Percentiles rank a stretch among this genome's conserved stretches.
These are phyloP conservation scores for Drosophila rubida DNA, from an alignment of 2,888 invertebrate genomes.

Conservation along the genomic window DNA sequence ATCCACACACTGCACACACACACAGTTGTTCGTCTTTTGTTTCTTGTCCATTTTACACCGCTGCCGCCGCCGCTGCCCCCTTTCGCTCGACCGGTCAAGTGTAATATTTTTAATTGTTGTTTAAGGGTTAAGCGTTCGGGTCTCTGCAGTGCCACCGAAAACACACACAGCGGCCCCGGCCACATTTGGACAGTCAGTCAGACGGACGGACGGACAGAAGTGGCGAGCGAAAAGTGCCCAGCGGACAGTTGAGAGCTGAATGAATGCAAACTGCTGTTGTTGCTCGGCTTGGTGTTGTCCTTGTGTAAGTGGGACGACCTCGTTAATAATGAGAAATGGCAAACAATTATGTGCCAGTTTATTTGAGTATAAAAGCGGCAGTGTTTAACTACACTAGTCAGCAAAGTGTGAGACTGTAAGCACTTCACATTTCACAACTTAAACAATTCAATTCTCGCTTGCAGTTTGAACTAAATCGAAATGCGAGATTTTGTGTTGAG, in stretches of 20 bases:
- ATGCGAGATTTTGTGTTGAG: too few species aligned
- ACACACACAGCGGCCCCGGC: constrained; percentile 17
- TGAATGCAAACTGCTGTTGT: constrained; percentile 34
- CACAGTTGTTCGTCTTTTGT: constrained; percentile 31
- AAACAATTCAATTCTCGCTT: too few species aligned
- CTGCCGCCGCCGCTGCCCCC: background rate
- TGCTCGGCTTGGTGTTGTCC: constrained; percentile 8
- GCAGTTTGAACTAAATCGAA: too few species aligned
- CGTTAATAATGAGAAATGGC: constrained; percentile 64
- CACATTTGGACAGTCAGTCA: constrained; percentile 51
- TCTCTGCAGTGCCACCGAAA: constrained; percentile 17
- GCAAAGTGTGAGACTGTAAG: background rate
- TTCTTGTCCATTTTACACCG: background rate
- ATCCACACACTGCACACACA: constrained; percentile 3
- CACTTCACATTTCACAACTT: too few species aligned
- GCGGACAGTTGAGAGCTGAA: constrained; percentile 19
- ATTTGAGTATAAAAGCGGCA: constrained; percentile 28
- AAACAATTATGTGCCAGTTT: constrained; percentile 49
- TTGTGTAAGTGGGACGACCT: constrained; percentile 21
- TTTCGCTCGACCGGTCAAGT: constrained; percentile 43
- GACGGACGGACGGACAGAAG: too few species aligned
- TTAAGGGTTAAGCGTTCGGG: constrained; percentile 68
- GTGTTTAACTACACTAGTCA: constrained; percentile 26
- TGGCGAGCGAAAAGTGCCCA: constrained; percentile 15
- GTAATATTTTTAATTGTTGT: constrained; percentile 78